Base-by-base conservation (phyloP, 2,113 vertebrate species). In the Corythoichthys intestinalis region DNA sequence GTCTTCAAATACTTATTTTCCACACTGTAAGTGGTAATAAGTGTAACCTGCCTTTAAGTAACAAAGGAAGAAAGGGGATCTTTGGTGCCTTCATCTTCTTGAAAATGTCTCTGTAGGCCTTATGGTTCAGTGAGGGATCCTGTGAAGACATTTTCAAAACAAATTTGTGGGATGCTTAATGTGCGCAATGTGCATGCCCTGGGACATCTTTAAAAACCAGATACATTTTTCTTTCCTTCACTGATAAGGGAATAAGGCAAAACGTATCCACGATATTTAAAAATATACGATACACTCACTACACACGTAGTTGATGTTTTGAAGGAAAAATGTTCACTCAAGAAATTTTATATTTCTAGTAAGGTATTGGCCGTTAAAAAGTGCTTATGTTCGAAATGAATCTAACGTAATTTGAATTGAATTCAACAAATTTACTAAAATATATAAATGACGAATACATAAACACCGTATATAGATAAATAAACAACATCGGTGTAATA, bases 11-110 rank as follows among this genome's bases (percentile, higher is more conserved):
- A 28, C 1, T 28, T 28, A 28, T 28, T 28, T 28, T 28, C 20
- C 20, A 28, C 20, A 28, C 20, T n/a, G 13, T 53, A 49, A 56
- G 68, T 63, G 61, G 37, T 63, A 62, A 67, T 4, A n/a, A 82
- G 46, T 34, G 74, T 20, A 38, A 37, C 17, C 38, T 88, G 98
- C 97, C 97, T 96, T 99, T 99, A 71, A 99, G 91, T 62, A 98
- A 87, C 85, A 98, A 91, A 67, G 96, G 97, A 94, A 98, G 94
- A 86, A 99, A 99, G 14, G 97, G 97, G 65, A 98, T 98, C 91
- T 98, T 98, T 2, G 97, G 97, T 38, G 95, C 92, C 82, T 98
- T 97, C 96, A 98, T 98, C 91, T 98, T 98, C 90, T 94, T 98
- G 91, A 98, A 98, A 58, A 94, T 91, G 74, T 98, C 96, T 87